These are phyloP conservation scores for Lasiurus borealis DNA, from an alignment of 2,113 vertebrate species.

Conservation along the genomic window DNA sequence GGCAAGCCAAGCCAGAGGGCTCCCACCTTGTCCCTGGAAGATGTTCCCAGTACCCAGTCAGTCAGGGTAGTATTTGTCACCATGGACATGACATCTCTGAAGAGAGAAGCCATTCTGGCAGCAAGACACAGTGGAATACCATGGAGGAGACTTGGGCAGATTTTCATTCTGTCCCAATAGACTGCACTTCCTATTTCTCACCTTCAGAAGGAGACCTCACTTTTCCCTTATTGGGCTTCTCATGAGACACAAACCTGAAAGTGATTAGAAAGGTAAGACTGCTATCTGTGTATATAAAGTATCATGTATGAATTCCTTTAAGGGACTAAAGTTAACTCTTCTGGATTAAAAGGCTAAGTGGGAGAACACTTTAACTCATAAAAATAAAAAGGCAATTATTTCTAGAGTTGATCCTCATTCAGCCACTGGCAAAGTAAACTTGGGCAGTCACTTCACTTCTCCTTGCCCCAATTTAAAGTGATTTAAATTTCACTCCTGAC, in stretches of 20 bases:
- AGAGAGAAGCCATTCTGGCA: not conserved
- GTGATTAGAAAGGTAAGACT: not conserved
- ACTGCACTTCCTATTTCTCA: not conserved
- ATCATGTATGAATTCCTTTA: not conserved
- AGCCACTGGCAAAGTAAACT: conserved; percentile 40
- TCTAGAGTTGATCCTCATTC: conserved; percentile 21
- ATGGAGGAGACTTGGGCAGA: not conserved
- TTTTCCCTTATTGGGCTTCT: not conserved
- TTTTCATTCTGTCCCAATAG: not conserved
- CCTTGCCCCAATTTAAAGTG: conserved; percentile 49
- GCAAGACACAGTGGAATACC: not conserved
- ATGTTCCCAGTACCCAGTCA: not conserved
- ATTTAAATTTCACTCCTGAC: conserved; percentile 67
- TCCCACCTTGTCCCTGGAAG: not conserved
- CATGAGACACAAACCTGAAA: conserved; percentile 21
- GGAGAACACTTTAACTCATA: conserved; percentile 16
- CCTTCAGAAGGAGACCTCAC: not conserved
- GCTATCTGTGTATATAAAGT: not conserved
- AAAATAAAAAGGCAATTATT: conserved; percentile 57
- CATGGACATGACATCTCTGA: not conserved
- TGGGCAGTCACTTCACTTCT: conserved; percentile 24
- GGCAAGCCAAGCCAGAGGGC: not conserved
- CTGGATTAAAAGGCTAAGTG: conserved; percentile 38
- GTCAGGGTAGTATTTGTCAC: not conserved
- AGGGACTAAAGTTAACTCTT: not conserved